Percentiles rank a stretch among this genome's conserved stretches.
Conservation (phyloP, 1,140 invertebrate species). For the Polypedilum vanderplanki region DNA sequence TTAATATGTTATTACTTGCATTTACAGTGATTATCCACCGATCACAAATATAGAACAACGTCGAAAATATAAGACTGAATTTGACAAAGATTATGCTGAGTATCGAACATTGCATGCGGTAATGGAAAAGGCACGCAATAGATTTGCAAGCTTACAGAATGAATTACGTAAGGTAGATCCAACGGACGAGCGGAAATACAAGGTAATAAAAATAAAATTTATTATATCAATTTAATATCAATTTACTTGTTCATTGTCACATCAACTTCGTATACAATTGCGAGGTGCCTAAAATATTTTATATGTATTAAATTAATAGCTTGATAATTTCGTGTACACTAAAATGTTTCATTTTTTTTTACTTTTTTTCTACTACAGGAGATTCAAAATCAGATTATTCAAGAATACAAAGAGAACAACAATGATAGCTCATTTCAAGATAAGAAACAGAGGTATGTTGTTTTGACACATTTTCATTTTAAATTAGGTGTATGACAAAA, state of each 20-base stretch:
- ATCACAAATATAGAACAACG: slow-evolving; percentile 70
- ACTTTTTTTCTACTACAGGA: slow-evolving; percentile 48
- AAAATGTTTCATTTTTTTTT: slow-evolving; percentile 18
- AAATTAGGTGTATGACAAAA: too few species aligned
- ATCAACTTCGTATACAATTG: too few species aligned
- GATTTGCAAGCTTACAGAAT: slow-evolving; percentile 67
- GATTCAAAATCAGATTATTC: slow-evolving; percentile 67
- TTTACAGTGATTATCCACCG: slow-evolving; percentile 67
- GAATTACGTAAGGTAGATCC: slow-evolving; percentile 50
- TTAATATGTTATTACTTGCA: background rate
- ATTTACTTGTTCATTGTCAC: background rate
- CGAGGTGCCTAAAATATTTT: too few species aligned
- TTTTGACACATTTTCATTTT: background rate
- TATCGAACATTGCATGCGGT: slow-evolving; percentile 68
- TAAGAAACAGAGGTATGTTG: slow-evolving; percentile 47
- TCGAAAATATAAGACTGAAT: slow-evolving; percentile 78
- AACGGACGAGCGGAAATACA: slow-evolving; percentile 45
- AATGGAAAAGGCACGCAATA: slow-evolving; percentile 66
- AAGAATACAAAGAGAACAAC: slow-evolving; percentile 73
- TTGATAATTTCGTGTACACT: background rate
- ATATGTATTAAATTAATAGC: background rate
- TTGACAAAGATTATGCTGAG: slow-evolving; percentile 76
- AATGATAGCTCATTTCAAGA: slow-evolving; percentile 62
- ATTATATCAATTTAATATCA: background rate
- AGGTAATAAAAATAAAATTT: slow-evolving; percentile 42